These are phyloP conservation scores for Drosophila persimilis DNA, from an alignment of 1,140 invertebrate genomes.

Conservation along the genomic window DNA sequence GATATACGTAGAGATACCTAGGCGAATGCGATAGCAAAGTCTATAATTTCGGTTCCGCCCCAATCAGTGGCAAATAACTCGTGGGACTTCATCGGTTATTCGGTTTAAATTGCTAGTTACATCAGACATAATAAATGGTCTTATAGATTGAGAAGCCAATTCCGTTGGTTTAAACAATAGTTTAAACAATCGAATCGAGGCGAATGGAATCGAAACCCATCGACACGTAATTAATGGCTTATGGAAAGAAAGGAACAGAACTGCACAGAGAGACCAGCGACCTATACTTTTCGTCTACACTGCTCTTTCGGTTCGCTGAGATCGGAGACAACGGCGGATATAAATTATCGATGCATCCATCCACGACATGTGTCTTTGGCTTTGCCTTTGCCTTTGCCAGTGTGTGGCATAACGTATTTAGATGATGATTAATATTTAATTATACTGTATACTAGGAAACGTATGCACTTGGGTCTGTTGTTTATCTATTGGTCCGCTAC, in stretches of 20 bases:
- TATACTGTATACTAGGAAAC: slow-evolving; percentile 3
- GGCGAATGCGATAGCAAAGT: too few relatives aligned
- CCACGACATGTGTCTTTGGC: slow-evolving; percentile 21
- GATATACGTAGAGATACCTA: too few relatives aligned
- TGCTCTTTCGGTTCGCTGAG: too few relatives aligned
- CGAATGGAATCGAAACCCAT: slow-evolving; percentile 7
- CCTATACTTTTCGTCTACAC: too few relatives aligned
- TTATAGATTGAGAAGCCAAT: slow-evolving; percentile 19
- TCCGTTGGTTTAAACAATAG: slow-evolving; percentile 35
- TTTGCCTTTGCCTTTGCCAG: slow-evolving; percentile 4
- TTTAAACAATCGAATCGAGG: slow-evolving; percentile 24
- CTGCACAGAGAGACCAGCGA: background rate
- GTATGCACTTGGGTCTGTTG: too few relatives aligned
- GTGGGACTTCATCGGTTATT: too few relatives aligned
- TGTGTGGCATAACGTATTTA: slow-evolving; percentile 64
- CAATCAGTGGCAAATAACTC: slow-evolving; percentile 4
- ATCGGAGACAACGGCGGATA: slow-evolving; percentile 22
- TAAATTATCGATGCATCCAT: slow-evolving; percentile 65
- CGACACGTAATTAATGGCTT: slow-evolving; percentile 60
- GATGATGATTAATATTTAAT: slow-evolving; percentile 69
- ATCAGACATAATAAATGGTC: slow-evolving; percentile 15
- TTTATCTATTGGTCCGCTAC: slow-evolving; percentile 13
- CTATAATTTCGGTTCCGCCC: slow-evolving; percentile 5
- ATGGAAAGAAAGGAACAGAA: slow-evolving; percentile 31
- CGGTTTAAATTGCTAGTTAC: slow-evolving; percentile 3